Percentiles rank a stretch among this genome's conserved stretches.
These are phyloP conservation scores for Dicaeum eximium DNA, from an alignment of 2,113 vertebrate genomes.

Conservation along the genomic window DNA sequence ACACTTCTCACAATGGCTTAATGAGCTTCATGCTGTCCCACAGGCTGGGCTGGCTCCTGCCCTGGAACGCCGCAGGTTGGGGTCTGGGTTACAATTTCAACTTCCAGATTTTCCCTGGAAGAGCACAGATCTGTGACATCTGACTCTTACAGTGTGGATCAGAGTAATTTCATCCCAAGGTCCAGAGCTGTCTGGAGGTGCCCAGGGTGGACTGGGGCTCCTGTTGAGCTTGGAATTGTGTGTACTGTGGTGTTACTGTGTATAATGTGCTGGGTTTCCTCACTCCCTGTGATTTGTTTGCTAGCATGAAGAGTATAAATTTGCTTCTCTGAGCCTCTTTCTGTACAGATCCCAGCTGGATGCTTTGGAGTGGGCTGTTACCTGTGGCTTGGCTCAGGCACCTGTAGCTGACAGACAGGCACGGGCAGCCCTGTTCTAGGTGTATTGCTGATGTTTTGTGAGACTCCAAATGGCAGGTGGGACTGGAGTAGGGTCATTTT, in stretches of 20 bases:
- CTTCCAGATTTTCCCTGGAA: not conserved
- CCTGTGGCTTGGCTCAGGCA: not conserved
- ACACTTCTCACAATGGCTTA: not conserved
- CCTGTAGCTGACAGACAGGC: not conserved
- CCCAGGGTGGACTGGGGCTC: not conserved
- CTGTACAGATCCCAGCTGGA: rapidly evolving
- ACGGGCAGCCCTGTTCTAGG: rapidly evolving
- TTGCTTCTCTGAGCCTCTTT: not conserved
- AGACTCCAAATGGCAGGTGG: not conserved
- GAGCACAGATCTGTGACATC: not conserved
- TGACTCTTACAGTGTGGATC: not conserved
- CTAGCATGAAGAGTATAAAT: rapidly evolving
- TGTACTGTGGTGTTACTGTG: rapidly evolving
- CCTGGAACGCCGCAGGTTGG: rapidly evolving
- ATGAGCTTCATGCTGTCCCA: not conserved
- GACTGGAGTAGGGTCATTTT: not conserved
- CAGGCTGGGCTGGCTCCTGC: not conserved
- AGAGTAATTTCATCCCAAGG: not conserved
- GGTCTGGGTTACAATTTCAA: not conserved
- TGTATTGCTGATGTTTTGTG: not conserved
- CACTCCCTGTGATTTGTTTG: not conserved
- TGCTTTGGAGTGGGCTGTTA: not conserved
- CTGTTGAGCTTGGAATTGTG: not conserved
- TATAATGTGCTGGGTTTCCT: not conserved
- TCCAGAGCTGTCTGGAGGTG: not conserved